phyloP scores from a whole-genome alignment of 2,888 invertebrate species.

The Labia minor region DNA sequence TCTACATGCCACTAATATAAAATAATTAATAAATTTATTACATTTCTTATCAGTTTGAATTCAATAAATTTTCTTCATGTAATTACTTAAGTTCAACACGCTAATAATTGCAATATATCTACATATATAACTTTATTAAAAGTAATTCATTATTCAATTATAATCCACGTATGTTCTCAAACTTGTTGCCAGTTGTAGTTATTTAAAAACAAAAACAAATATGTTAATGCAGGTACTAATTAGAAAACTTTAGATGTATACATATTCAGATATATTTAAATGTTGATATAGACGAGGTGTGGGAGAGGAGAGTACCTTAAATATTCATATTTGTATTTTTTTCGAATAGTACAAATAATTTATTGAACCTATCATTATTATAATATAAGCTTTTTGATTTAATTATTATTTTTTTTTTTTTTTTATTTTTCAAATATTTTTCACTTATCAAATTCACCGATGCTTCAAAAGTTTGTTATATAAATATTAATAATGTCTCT shows the following conservation, averaged over 20 bases:
- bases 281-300: too few relatives aligned
- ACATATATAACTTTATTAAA: too few relatives aligned
- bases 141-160: too few relatives aligned
- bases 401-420: too few relatives aligned
- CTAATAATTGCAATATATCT: too few relatives aligned
- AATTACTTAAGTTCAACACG: neutral
- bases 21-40: conserved; percentile 13
- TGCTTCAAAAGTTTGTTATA: neutral
- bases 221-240: neutral
- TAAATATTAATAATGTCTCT: too few relatives aligned
- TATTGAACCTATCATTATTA: too few relatives aligned
- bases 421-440: neutral
- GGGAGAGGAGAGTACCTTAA: too few relatives aligned
- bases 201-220: neutral
- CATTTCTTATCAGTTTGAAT: neutral
- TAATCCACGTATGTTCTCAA: too few relatives aligned
- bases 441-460: neutral
- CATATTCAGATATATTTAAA: neutral
- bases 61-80: neutral
- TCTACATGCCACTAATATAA: neutral
- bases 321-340: too few relatives aligned
- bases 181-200: neutral
- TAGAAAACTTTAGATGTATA: neutral
- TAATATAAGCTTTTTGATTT: too few relatives aligned
- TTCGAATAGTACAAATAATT: too few relatives aligned